Base-by-base conservation (phyloP, 2,888 invertebrate species). In the Leptopilina drosophilae region DNA sequence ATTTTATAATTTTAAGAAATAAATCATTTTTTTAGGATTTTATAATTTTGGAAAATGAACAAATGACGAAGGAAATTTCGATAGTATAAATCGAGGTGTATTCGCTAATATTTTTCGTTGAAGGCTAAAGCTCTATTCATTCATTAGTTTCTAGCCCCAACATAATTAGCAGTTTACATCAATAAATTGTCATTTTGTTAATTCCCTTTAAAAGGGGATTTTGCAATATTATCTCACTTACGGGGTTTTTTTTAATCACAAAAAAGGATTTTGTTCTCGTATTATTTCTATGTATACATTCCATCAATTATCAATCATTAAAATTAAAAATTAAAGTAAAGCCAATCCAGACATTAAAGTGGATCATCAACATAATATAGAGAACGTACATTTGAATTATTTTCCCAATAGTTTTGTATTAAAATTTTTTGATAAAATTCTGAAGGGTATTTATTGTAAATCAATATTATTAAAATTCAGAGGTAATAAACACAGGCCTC, bases 171-270 rank as follows among this genome's bases (percentile, higher is more conserved):
- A 15, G 9, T 66, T 46, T 42, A 66, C 42, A 42, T 66, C 66
- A 66, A 66, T 40, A 66, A 66, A 66, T 46, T 66, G 42, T 66
- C 42, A 46, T 5, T 42, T 42, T n/a, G 46, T 66, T 66, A 40
- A 66, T 46, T 42, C 42, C 15, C 15, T 46, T 20, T 15, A 66
- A 42, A 15, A 46, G 42, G 42, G 40, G 15, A 66, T 66, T 66
- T 66, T 66, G 5, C 42, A 11, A 42, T 42, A 46, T 42, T 66
- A 7, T n/a, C 42, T 5, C 4, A 46, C 11, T 9, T 46, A 0
- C 9, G 15, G 42, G 14, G 11, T 46, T 66, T 66, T 42, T 42
- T 6, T 1, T 1, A 0, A 6, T 8, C 11, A 1, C 46, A 46
- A 46, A 46, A 46, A 46, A 46, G 46, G 8, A 46, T 46, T 46